Evolutionary conservation across 2,113 vertebrate species (phyloP).

Genomic region (Notechis scutatus): DNA sequence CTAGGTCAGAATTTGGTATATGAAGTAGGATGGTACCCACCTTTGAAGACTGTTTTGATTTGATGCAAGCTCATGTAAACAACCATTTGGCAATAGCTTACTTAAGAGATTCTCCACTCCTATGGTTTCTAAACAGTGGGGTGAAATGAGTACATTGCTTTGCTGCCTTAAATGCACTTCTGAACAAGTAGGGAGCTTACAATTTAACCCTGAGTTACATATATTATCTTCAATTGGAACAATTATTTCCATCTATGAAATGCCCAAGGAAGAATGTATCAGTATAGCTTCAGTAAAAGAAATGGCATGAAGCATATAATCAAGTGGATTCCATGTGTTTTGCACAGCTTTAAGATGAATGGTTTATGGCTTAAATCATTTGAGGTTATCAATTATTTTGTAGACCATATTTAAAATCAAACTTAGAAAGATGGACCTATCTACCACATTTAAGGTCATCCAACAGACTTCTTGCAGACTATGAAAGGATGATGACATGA

Average conservation of each 20-base stretch:
- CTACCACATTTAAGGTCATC: not conserved
- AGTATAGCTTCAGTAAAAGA: not conserved
- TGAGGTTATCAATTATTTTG: not conserved
- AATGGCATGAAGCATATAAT: not conserved
- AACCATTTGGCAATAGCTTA: not conserved
- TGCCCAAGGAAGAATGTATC: not conserved
- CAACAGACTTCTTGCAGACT: not conserved
- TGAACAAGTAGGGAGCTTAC: not conserved
- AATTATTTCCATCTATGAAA: not conserved
- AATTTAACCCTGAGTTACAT: not conserved
- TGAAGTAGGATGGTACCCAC: not conserved
- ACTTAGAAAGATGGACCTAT: not conserved
- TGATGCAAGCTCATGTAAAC: not conserved
- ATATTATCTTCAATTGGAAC: not conserved
- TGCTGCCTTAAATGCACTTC: not conserved
- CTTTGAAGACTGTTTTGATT: not conserved
- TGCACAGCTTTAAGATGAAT: not conserved
- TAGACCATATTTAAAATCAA: not conserved
- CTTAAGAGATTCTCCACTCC: not conserved
- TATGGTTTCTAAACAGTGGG: not conserved
- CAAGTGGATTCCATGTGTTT: not conserved
- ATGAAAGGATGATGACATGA: not conserved
- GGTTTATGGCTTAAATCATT: not conserved
- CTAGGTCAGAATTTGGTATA: not conserved
- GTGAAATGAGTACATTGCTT: not conserved